Base-by-base conservation (phyloP, 2,113 vertebrate species). In the Apodemus sylvaticus region DNA sequence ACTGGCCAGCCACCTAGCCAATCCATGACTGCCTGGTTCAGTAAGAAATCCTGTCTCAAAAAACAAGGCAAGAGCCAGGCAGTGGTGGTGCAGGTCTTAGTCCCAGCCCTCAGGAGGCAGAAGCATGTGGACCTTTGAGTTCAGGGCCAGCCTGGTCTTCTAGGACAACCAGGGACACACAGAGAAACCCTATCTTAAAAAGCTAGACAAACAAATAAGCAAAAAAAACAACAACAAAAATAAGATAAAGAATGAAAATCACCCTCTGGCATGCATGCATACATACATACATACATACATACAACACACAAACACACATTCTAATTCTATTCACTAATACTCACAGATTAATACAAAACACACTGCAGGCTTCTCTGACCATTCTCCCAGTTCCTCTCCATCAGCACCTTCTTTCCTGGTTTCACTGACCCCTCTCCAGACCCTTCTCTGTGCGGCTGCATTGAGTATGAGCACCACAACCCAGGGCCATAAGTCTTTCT, bases 401-500 rank as follows among this genome's bases (percentile, higher is more conserved):
- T 39, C 45, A 16, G 34, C 2, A 22, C 14, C 64, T n/a, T 22
- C 26, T 0, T 13, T 26, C 42, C 5, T 14, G 5, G 11, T 26
- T 64, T 79, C 60, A 16, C 36, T 73, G 7, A 24, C 20, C 73
- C 31, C 39, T 62, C 79, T 83, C 58, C 83, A 85, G 39, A 87
- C 16, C 53, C 29, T 42, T 29, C 68, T 70, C 39, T 64, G 2
- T 39, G 81, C 31, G 19, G 1, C 24, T 51, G 9, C 12, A 1
- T 60, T 76, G 14, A 39, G 0, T 34, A 5, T 1, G 0, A 16
- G 45, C 5, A 12, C 42, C n/a, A 7, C 1, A 13, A 7, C 39
- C 42, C 19, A 12, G 22, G 7, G 11, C 94, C 79, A 17, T 51
- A 36, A 7, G 58, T 42, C 26, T 8, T 14, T 45, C 53, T 92